Evolutionary conservation across 37 sponge, comb jelly and placozoan species (phyloP).

Genomic region (Dysidea cf. avara): DNA sequence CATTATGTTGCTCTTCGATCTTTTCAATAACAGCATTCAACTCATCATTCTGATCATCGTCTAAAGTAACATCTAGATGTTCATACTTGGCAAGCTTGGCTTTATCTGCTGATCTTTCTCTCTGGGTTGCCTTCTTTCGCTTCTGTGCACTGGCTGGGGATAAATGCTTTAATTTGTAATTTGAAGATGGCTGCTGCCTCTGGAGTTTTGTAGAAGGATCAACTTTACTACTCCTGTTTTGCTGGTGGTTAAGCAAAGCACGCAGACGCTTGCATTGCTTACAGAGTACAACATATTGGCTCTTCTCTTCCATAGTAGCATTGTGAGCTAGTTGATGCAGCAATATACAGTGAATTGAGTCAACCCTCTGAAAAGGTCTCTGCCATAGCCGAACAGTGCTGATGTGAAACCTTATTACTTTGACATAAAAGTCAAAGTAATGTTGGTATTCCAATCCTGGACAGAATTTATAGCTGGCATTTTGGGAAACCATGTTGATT

Average conservation of each 20-base stretch:
- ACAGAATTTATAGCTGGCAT: constrained; percentile 36
- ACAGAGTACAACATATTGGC: constrained; percentile 10
- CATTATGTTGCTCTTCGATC: background rate
- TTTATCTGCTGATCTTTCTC: constrained; percentile 8
- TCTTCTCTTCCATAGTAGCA: constrained; percentile 33
- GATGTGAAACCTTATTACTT: constrained; percentile 24
- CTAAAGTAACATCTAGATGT: constrained; percentile 20
- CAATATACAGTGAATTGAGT: constrained; percentile 19
- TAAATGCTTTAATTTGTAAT: constrained; percentile 27
- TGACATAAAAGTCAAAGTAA: constrained; percentile 5
- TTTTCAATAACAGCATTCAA: background rate
- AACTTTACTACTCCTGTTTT: background rate
- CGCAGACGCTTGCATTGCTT: constrained; percentile 14
- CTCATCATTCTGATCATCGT: constrained; percentile 23
- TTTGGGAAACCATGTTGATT: constrained; percentile 3
- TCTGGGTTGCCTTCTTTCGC: constrained; percentile 15
- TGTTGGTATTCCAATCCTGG: constrained; percentile 17
- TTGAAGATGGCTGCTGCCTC: constrained; percentile 12
- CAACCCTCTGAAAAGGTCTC: constrained; percentile 28
- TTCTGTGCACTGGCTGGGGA: constrained; percentile 29
- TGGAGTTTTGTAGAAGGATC: constrained; percentile 1
- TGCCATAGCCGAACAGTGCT: constrained; percentile 9
- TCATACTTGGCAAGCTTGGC: constrained; percentile 17
- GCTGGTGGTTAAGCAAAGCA: constrained; percentile 18
- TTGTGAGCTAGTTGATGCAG: constrained; percentile 30